Percentiles rank a stretch among this genome's conserved stretches.
Conservation (phyloP, 2,113 vertebrate species). For the Bambusicola thoracicus region DNA sequence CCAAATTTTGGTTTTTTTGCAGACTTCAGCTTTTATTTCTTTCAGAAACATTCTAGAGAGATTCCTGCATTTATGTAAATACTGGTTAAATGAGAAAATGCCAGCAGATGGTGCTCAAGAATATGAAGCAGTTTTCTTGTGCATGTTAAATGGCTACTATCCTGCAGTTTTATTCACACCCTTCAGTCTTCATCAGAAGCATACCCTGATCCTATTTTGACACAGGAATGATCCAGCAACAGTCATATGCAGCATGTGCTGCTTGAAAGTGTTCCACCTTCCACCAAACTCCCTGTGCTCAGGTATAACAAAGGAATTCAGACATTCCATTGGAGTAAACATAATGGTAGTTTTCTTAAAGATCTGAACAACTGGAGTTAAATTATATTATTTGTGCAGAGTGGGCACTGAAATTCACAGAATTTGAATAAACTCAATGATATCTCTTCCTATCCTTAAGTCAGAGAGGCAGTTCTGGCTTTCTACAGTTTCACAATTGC, state of each 20-base stretch:
- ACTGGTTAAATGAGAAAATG: not conserved
- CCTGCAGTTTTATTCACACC: not conserved
- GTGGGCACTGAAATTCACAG: not conserved
- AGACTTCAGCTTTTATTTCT: not conserved
- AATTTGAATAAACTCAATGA: not conserved
- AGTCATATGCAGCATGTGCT: not conserved
- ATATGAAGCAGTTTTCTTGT: not conserved
- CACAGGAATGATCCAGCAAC: not conserved
- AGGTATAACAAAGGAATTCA: not conserved
- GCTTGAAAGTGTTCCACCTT: not conserved
- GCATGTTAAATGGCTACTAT: not conserved
- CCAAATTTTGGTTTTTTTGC: not conserved
- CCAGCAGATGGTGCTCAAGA: slow-evolving; percentile 51
- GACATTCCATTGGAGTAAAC: not conserved
- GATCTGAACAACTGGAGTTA: not conserved
- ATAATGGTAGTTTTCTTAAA: not conserved
- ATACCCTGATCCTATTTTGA: not conserved
- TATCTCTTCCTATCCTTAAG: not conserved
- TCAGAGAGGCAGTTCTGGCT: not conserved
- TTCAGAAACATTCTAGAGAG: not conserved
- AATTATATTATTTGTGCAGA: not conserved
- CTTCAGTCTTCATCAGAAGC: not conserved
- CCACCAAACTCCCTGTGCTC: not conserved
- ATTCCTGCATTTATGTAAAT: slow-evolving; percentile 1
- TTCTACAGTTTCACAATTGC: not conserved